Percentiles rank a stretch among this genome's conserved stretches.
Conservation (phyloP, 1,140 invertebrate genomes). For the Diprion similis region DNA sequence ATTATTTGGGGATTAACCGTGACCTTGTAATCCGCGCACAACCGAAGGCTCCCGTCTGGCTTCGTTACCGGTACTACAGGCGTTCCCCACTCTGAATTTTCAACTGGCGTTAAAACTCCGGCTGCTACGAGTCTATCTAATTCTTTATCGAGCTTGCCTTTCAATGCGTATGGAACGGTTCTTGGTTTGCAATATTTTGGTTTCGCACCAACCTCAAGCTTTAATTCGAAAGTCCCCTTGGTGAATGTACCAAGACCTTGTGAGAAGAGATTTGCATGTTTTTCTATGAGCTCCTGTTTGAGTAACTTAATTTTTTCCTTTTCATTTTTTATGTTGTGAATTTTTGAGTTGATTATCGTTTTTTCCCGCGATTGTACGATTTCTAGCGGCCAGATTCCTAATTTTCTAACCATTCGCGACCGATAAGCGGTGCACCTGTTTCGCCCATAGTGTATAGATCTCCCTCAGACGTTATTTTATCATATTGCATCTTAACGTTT, state of each 20-base stretch:
- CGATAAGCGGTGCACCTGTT: not conserved
- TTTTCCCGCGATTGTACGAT: conserved; percentile 14
- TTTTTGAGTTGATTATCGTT: conserved; percentile 1
- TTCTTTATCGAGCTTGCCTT: conserved; percentile 43
- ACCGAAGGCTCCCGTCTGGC: conserved; percentile 46
- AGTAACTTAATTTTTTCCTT: not conserved
- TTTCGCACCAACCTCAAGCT: conserved; percentile 13
- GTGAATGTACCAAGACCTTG: conserved; percentile 10
- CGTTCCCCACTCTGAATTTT: conserved; percentile 57
- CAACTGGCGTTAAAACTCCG: conserved; percentile 49
- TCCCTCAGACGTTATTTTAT: not conserved
- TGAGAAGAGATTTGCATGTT: conserved; percentile 10
- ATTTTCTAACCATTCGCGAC: conserved; percentile 16
- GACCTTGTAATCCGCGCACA: conserved; percentile 59
- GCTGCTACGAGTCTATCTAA: conserved; percentile 36
- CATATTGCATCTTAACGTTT: conserved; percentile 10
- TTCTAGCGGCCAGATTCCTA: conserved; percentile 18
- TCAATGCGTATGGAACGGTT: conserved; percentile 46
- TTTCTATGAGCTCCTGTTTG: not conserved
- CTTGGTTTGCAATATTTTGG: conserved; percentile 41
- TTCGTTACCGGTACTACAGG: conserved; percentile 36
- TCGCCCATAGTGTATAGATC: conserved; percentile 18
- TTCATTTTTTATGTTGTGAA: conserved; percentile 13
- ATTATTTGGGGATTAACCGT: conserved; percentile 40
- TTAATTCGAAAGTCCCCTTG: conserved; percentile 13